phyloP scores from a whole-genome alignment of 2,113 vertebrate genomes.

The Etheostoma spectabile region DNA sequence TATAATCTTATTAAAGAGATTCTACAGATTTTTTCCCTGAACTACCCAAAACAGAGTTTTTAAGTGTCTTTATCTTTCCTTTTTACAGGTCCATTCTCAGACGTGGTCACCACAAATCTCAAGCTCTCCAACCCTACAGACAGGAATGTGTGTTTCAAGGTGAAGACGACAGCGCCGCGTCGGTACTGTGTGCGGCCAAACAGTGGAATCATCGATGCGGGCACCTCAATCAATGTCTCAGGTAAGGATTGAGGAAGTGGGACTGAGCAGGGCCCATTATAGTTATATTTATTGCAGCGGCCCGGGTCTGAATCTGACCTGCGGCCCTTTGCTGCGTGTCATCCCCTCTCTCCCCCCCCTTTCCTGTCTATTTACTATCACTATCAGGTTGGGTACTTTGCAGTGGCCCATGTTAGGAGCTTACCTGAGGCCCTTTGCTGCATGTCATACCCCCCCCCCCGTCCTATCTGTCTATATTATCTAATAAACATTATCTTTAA shows the following conservation, averaged over 20 bases:
- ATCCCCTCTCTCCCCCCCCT: too few relatives aligned
- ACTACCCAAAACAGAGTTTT: neutral
- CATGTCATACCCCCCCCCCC: too few relatives aligned
- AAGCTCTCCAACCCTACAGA: slow-evolving; percentile 98
- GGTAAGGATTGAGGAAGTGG: slow-evolving; percentile 82
- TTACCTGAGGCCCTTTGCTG: too few relatives aligned
- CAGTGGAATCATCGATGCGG: slow-evolving; percentile 97
- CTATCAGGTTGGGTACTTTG: too few relatives aligned
- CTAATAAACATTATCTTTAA: too few relatives aligned
- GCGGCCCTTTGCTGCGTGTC: too few relatives aligned
- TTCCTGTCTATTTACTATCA: too few relatives aligned
- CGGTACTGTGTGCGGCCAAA: slow-evolving; percentile 99
- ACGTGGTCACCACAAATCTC: slow-evolving; percentile 96
- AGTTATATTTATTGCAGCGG: neutral
- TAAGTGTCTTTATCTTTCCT: slow-evolving; percentile 15
- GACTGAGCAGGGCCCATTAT: neutral
- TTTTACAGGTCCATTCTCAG: slow-evolving; percentile 95
- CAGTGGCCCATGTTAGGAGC: too few relatives aligned
- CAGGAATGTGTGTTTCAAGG: slow-evolving; percentile 97
- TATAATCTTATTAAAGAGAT: neutral
- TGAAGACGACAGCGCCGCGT: slow-evolving; percentile 98
- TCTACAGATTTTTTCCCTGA: neutral
- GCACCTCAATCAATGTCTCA: slow-evolving; percentile 97
- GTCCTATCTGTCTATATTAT: too few relatives aligned
- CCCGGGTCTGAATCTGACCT: too few relatives aligned